A percentile compares a stretch with the other conserved stretches of the same genome.
phyloP scores from a whole-genome alignment of 2,797 vertebrate species.

The Girardinus metallicus region DNA sequence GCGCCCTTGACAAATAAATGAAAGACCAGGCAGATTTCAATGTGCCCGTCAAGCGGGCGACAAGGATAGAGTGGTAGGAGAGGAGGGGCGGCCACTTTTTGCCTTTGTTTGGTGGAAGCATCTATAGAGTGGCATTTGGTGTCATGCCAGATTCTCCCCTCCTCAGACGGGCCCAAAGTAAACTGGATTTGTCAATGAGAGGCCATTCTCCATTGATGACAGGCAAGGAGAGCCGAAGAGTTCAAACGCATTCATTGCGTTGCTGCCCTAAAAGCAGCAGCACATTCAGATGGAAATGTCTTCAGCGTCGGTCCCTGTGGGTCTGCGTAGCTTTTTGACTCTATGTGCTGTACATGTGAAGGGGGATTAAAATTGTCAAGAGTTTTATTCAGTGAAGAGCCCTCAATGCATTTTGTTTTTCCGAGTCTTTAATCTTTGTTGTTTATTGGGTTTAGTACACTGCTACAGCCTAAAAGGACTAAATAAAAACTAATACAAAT shows the following conservation, averaged over 20 bases:
- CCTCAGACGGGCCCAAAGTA: slow-evolving; percentile 70
- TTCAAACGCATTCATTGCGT: slow-evolving; percentile 65
- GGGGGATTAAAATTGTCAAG: slow-evolving; percentile 47
- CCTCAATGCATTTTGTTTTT: slow-evolving; percentile 34
- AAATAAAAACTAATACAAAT: no score
- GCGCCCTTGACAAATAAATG: slow-evolving; percentile 76
- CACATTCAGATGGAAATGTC: slow-evolving; percentile 71
- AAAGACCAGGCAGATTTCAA: slow-evolving; percentile 60
- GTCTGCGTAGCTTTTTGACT: slow-evolving; percentile 64
- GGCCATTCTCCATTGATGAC: slow-evolving; percentile 61
- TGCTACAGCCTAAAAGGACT: neutral
- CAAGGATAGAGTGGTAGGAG: slow-evolving; percentile 48
- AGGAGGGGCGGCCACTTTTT: slow-evolving; percentile 60
- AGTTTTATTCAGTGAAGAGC: slow-evolving; percentile 20
- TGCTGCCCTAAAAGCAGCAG: slow-evolving; percentile 54
- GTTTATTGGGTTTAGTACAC: slow-evolving; percentile 4
- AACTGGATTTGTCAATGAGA: slow-evolving; percentile 75
- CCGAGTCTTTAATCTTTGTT: slow-evolving; percentile 19
- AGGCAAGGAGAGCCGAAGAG: slow-evolving; percentile 56
- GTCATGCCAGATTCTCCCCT: slow-evolving; percentile 75
- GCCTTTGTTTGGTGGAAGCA: slow-evolving; percentile 63
- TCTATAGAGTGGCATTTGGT: slow-evolving; percentile 77
- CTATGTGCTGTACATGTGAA: slow-evolving; percentile 62
- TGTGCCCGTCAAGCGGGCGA: slow-evolving; percentile 62
- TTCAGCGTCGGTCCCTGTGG: slow-evolving; percentile 44